phyloP scores from a whole-genome alignment of 2,797 vertebrate species.

The Bovichtus variegatus region DNA sequence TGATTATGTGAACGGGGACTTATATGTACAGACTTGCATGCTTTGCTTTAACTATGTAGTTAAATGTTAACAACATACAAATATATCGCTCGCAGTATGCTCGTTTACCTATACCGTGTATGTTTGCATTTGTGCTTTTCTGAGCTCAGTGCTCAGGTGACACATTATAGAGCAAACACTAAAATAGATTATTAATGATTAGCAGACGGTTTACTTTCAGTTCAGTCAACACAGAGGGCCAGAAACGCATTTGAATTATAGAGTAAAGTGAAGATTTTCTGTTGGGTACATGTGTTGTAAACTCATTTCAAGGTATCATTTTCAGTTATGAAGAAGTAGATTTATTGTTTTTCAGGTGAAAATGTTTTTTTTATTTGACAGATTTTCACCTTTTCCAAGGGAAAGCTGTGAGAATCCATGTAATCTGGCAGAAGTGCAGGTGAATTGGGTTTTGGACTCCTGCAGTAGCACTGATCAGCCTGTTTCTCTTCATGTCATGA shows the following conservation, averaged over 20 bases:
- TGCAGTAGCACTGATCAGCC: background rate
- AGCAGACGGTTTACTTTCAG: background rate
- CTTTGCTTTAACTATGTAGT: background rate
- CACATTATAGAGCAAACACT: background rate
- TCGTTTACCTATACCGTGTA: background rate
- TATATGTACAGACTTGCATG: background rate
- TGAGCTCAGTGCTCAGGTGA: conserved; percentile 38
- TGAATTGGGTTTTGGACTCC: background rate
- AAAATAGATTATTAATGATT: conserved; percentile 11
- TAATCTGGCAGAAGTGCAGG: background rate
- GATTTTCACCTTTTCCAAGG: background rate
- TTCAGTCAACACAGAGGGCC: background rate
- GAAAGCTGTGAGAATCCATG: background rate
- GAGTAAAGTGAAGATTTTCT: background rate
- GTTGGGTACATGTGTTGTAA: background rate
- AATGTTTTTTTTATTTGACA: background rate
- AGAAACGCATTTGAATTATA: background rate
- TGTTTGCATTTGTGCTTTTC: conserved; percentile 12
- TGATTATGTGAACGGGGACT: background rate
- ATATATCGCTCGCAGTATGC: background rate
- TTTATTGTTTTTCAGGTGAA: background rate
- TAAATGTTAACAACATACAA: background rate
- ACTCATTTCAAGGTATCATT: background rate
- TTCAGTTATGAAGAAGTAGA: background rate
- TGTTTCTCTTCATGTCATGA: background rate